phyloP scores from a whole-genome alignment of 2,113 vertebrate species.

The Urocolius indicus region DNA sequence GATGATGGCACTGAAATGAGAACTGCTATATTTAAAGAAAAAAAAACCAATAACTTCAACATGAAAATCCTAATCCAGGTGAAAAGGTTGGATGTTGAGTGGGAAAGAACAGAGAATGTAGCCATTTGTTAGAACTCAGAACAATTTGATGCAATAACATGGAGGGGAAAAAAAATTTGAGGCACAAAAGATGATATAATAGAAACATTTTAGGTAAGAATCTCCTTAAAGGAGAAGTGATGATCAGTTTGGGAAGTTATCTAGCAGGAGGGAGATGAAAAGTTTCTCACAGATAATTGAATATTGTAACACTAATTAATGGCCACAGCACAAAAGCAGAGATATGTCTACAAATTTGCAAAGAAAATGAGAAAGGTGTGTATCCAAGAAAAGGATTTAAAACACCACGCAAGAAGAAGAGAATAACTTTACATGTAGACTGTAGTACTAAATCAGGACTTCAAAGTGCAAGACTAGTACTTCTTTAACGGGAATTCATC shows the following conservation, averaged over 20 bases:
- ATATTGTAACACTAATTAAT: conserved; percentile 37
- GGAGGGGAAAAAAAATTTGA: background rate
- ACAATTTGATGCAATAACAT: background rate
- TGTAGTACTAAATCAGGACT: background rate
- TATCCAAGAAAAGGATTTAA: background rate
- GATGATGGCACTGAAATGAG: background rate
- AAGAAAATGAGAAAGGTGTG: conserved; percentile 38
- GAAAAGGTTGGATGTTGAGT: background rate
- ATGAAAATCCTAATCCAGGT: background rate
- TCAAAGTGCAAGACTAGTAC: background rate
- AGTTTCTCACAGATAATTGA: conserved; percentile 46
- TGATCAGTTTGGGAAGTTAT: background rate
- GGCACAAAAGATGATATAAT: background rate
- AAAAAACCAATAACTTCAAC: background rate
- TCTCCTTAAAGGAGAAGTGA: background rate
- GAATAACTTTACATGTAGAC: background rate
- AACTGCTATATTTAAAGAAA: background rate
- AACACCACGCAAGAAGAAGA: background rate
- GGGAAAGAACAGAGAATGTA: background rate
- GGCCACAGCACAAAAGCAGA: background rate
- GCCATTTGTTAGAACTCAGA: background rate
- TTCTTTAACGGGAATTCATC: background rate
- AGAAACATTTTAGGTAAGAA: background rate
- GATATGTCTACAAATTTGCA: conserved; percentile 26
- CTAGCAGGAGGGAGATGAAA: background rate